Percentiles rank a stretch among this genome's conserved stretches.
Conservation (phyloP, 1,140 invertebrate genomes). For the Dinothrombium tinctorium region DNA sequence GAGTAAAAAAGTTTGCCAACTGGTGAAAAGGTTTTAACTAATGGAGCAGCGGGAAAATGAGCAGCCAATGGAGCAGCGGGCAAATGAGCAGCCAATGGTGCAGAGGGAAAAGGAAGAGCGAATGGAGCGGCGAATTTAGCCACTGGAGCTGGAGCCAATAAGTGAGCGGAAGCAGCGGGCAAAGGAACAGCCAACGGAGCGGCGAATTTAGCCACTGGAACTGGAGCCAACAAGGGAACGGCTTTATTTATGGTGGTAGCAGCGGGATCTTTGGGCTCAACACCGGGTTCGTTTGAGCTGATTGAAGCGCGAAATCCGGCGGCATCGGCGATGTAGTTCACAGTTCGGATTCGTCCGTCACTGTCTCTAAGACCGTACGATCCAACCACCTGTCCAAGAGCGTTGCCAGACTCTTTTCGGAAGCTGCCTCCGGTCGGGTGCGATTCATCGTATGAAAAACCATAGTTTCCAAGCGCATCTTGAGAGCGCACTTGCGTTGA, state of each 20-base stretch:
- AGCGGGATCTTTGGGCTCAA: conserved; percentile 14
- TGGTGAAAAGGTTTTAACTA: not conserved
- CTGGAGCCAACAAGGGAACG: not conserved
- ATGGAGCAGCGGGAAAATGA: not conserved
- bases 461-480: conserved; percentile 17
- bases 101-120: not conserved
- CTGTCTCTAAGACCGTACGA: conserved; percentile 15
- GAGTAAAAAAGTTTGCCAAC: too few relatives aligned
- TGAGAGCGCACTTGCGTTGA: conserved; percentile 15
- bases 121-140: not conserved
- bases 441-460: conserved; percentile 18
- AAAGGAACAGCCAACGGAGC: not conserved
- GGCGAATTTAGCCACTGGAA: not conserved
- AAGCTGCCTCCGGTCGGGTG: conserved; percentile 18
- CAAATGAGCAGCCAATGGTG: not conserved
- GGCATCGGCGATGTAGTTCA: conserved; percentile 19
- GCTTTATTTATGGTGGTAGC: conserved; percentile 12
- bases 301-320: conserved; percentile 17
- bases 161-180: not conserved
- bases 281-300: conserved; percentile 14
- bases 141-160: not conserved
- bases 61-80: not conserved
- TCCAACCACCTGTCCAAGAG: conserved; percentile 14
- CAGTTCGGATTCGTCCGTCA: conserved; percentile 15
- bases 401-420: conserved; percentile 15